Conservation (phyloP, 1,140 invertebrate species). For the Xylocopa sonorina region DNA sequence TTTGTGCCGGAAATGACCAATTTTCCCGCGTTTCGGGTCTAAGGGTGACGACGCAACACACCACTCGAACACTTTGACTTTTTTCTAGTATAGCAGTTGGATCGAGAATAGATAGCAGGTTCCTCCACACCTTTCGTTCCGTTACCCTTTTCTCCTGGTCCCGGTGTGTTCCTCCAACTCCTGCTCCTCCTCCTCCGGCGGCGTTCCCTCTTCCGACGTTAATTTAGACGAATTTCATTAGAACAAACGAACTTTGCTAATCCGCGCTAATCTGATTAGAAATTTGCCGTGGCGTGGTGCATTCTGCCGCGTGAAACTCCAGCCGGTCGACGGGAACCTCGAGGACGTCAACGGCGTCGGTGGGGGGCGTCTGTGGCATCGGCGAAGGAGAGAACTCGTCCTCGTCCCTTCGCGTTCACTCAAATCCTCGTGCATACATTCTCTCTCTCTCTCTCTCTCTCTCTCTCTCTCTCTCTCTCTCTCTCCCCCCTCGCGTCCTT, state of each 20-base stretch:
- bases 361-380: conserved; percentile 17
- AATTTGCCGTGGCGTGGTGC: conserved; percentile 77
- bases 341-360: conserved; percentile 38
- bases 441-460: conserved; percentile 32
- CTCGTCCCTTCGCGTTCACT: conserved; percentile 61
- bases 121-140: background rate
- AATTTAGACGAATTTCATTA: conserved; percentile 82
- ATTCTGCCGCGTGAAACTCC: conserved; percentile 64
- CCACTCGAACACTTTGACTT: no score
- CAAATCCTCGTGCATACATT: conserved; percentile 68
- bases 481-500: conserved; percentile 48
- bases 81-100: no score
- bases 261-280: conserved; percentile 82
- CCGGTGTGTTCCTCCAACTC: no score
- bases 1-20: no score
- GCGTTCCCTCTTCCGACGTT: conserved; percentile 61
- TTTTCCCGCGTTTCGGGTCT: background rate
- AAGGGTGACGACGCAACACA: no score
- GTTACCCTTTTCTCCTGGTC: conserved; percentile 36
- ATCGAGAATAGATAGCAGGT: background rate
- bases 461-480: conserved; percentile 37
- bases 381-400: conserved; percentile 41
- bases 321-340: conserved; percentile 54
- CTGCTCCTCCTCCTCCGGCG: conserved; percentile 25
- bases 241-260: conserved; percentile 83